phyloP scores from a whole-genome alignment of 2,113 vertebrate genomes.

The Nesoenas mayeri region DNA sequence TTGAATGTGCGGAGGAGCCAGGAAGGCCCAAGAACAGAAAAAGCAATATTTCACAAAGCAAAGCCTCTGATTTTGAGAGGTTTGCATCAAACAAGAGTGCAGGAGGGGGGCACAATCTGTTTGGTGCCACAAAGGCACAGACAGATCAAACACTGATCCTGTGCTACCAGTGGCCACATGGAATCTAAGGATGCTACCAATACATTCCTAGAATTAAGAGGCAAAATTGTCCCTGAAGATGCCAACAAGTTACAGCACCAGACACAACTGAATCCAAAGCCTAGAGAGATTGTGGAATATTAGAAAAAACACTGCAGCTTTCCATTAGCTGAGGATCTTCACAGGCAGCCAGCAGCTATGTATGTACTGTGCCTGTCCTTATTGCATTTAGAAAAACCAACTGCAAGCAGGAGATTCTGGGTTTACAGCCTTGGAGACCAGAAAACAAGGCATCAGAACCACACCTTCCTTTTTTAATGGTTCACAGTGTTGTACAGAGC shows the following conservation, averaged over 20 bases:
- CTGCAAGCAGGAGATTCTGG: not conserved
- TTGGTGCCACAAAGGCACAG: not conserved
- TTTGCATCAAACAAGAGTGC: not conserved
- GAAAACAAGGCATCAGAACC: not conserved
- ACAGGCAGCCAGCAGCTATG: not conserved
- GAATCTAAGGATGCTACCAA: not conserved
- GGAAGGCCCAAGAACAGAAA: not conserved
- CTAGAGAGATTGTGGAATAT: not conserved
- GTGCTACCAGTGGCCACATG: rapidly evolving
- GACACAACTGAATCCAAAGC: not conserved
- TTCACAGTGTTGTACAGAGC: not conserved
- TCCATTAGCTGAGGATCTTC: not conserved
- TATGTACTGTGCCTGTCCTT: not conserved
- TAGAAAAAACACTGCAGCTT: not conserved
- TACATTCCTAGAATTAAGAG: not conserved
- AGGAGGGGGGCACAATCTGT: not conserved
- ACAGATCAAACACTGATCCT: not conserved
- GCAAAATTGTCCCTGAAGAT: not conserved
- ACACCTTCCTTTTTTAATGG: not conserved
- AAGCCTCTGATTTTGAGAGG: not conserved
- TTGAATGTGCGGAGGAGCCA: not conserved
- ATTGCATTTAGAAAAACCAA: not conserved
- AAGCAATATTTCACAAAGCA: not conserved
- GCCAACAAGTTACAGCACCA: not conserved
- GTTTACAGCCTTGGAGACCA: not conserved